Conservation (phyloP, 1,140 invertebrate species). For the Lysiphlebus fabarum region DNA sequence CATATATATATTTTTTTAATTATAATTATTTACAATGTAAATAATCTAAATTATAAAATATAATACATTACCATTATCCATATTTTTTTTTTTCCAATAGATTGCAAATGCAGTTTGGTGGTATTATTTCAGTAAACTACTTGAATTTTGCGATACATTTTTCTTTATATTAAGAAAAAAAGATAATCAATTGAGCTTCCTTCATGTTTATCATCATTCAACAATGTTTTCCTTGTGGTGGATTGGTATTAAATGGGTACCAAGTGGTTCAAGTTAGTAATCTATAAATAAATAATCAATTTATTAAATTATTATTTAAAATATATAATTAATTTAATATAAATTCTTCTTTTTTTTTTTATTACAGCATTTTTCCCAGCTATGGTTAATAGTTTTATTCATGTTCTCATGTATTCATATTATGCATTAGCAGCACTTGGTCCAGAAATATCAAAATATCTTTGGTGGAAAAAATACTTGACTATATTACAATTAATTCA, state of each 20-base stretch:
- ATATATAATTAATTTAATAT: neutral
- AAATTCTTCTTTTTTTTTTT: slow-evolving; percentile 20
- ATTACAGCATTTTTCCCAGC: slow-evolving; percentile 78
- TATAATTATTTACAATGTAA: neutral
- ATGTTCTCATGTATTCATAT: slow-evolving; percentile 92
- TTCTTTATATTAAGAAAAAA: slow-evolving; percentile 90
- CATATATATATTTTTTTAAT: slow-evolving; percentile 15
- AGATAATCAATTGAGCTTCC: slow-evolving; percentile 80
- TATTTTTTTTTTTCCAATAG: slow-evolving; percentile 51
- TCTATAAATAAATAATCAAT: neutral
- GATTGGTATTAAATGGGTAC: slow-evolving; percentile 95
- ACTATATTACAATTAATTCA: slow-evolving; percentile 85
- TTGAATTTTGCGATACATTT: slow-evolving; percentile 91
- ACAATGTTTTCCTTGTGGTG: slow-evolving; percentile 93
- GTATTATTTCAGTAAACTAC: slow-evolving; percentile 92
- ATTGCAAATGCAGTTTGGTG: slow-evolving; percentile 93
- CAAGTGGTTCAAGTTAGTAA: slow-evolving; percentile 84
- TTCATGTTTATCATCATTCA: slow-evolving; percentile 90
- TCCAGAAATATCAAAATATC: slow-evolving; percentile 70
- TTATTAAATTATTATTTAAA: neutral
- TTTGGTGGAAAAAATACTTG: slow-evolving; percentile 95
- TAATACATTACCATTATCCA: slow-evolving; percentile 19
- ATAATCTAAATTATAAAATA: neutral
- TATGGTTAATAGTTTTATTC: slow-evolving; percentile 87
- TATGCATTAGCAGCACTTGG: slow-evolving; percentile 84